A percentile compares a stretch with the other conserved stretches of the same genome.
These are phyloP conservation scores for Microcebus jonahi DNA, from an alignment of 2,113 vertebrate species.

Conservation along the genomic window DNA sequence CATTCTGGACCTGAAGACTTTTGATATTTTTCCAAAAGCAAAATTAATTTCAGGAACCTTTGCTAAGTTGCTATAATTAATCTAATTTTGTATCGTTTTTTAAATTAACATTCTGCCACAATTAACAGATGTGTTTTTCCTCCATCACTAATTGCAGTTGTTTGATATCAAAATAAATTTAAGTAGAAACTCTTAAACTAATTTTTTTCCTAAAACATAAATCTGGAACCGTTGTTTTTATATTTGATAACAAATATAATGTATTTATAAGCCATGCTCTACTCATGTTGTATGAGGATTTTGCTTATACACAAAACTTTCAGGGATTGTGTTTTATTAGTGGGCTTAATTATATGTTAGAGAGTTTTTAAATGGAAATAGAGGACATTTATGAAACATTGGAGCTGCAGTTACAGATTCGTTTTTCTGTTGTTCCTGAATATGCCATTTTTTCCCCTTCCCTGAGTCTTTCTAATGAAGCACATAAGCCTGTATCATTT, in stretches of 20 bases:
- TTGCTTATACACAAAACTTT: conserved; percentile 22
- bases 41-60: conserved; percentile 73
- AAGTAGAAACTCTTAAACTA: conserved; percentile 40
- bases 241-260: conserved; percentile 48
- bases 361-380: conserved; percentile 26
- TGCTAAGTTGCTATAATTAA: conserved; percentile 62
- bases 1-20: conserved; percentile 70
- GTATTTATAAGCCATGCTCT: conserved; percentile 35
- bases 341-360: not conserved
- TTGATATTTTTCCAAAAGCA: conserved; percentile 73
- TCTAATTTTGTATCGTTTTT: conserved; percentile 76
- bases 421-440: conserved; percentile 21
- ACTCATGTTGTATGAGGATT: conserved; percentile 12
- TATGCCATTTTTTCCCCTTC: not conserved
- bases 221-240: conserved; percentile 65
- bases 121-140: conserved; percentile 47
- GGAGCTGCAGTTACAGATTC: not conserved
- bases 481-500: not conserved
- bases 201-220: conserved; percentile 67
- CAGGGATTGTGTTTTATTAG: conserved; percentile 35
- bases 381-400: conserved; percentile 44
- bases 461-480: not conserved
- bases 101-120: conserved; percentile 64
- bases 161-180: conserved; percentile 68
- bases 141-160: conserved; percentile 56